These are phyloP conservation scores for Corapipo altera DNA, from an alignment of 2,113 vertebrate genomes.

Conservation along the genomic window DNA sequence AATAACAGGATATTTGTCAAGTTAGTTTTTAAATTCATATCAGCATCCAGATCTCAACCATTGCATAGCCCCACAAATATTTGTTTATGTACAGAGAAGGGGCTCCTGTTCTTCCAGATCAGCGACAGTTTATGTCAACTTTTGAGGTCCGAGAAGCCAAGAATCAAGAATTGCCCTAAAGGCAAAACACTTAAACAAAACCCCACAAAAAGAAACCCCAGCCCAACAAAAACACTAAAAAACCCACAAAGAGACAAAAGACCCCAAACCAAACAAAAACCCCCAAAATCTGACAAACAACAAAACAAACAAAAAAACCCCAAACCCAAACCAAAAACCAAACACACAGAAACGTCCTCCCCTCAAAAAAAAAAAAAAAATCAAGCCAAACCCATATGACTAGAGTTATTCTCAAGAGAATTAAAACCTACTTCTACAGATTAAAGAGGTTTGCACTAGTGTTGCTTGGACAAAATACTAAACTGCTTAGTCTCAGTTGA, in stretches of 20 bases:
- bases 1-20: not conserved
- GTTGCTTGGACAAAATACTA: not conserved
- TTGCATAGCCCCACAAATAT: not conserved
- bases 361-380: not conserved
- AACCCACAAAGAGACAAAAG: not conserved
- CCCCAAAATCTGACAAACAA: not conserved
- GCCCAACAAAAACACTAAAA: not conserved
- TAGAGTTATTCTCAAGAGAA: not conserved
- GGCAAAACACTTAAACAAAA: not conserved
- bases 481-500: not conserved
- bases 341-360: too few relatives aligned
- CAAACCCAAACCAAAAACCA: not conserved
- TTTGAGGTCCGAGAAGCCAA: not conserved
- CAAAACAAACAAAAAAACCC: not conserved
- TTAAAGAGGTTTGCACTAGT: not conserved
- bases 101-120: not conserved
- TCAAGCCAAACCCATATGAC: not conserved
- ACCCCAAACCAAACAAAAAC: not conserved
- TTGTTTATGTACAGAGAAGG: not conserved
- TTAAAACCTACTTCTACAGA: not conserved
- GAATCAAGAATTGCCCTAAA: not conserved
- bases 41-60: not conserved
- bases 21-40: not conserved
- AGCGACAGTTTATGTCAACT: not conserved
- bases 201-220: not conserved